Percentiles rank a stretch among this genome's conserved stretches.
Conservation (phyloP, 2,113 vertebrate species). For the Hyla sarda region DNA sequence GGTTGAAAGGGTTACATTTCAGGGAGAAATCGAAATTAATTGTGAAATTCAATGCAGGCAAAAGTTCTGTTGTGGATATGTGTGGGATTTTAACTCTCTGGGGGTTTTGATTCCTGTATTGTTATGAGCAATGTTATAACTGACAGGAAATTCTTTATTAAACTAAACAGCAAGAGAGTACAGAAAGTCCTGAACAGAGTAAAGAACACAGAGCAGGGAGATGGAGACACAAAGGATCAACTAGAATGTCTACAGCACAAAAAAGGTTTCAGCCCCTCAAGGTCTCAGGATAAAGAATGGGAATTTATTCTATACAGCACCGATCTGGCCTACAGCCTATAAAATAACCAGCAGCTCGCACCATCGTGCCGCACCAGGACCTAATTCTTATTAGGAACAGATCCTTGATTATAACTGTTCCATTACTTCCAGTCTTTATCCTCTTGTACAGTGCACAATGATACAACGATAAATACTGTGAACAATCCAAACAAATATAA, state of each 20-base stretch:
- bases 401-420: neutral
- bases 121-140: constrained; percentile 60
- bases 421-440: neutral
- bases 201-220: constrained; percentile 8
- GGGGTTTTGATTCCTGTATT: constrained; percentile 49
- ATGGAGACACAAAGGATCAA: constrained; percentile 6
- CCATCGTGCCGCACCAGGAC: neutral
- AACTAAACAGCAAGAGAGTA: constrained; percentile 32
- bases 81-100: constrained; percentile 56
- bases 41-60: constrained; percentile 20
- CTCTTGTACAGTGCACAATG: neutral
- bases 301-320: neutral
- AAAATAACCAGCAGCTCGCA: neutral
- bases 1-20: neutral
- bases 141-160: constrained; percentile 58
- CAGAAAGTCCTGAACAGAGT: constrained; percentile 22
- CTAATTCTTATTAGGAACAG: neutral
- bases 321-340: neutral
- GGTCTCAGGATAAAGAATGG: neutral
- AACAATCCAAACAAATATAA: too few relatives aligned
- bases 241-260: neutral
- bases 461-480: too few relatives aligned
- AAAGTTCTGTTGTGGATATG: constrained; percentile 62
- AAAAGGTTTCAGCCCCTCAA: neutral
- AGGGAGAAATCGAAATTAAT: constrained; percentile 13